Conservation (phyloP, 2,888 invertebrate species). For the Linnaemya tessellans region DNA sequence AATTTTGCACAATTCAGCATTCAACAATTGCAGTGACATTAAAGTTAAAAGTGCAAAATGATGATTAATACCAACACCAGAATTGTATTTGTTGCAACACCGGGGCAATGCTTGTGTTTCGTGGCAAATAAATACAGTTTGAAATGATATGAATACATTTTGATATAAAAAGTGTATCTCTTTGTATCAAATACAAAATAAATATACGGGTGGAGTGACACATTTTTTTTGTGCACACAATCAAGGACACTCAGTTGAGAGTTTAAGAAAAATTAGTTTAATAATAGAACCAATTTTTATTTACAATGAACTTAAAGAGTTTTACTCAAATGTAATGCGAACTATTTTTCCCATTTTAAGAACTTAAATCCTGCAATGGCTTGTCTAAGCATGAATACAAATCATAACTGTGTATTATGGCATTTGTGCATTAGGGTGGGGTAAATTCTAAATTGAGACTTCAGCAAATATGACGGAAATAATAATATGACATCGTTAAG, state of each 20-base stretch:
- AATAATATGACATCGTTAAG: too few relatives aligned
- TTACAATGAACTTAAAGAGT: conserved; percentile 62
- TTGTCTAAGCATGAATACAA: conserved; percentile 36
- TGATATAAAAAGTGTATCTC: too few relatives aligned
- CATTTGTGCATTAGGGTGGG: background rate
- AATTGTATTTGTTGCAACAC: background rate
- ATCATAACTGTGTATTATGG: conserved; percentile 5
- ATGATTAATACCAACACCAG: conserved; percentile 59
- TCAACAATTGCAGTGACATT: conserved; percentile 59
- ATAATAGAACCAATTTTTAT: conserved; percentile 30
- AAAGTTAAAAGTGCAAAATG: conserved; percentile 56
- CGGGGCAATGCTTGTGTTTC: background rate
- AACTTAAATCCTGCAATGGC: conserved; percentile 40
- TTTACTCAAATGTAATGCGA: background rate
- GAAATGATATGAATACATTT: background rate
- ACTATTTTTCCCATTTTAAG: background rate
- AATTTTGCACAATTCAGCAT: conserved; percentile 42
- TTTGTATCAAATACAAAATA: too few relatives aligned
- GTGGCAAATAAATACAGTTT: background rate
- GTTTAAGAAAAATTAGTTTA: conserved; percentile 33
- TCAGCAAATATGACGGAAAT: too few relatives aligned
- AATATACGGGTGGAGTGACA: conserved; percentile 1
- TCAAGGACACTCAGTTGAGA: conserved; percentile 52
- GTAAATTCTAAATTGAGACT: background rate
- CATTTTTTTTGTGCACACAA: conserved; percentile 27